These are phyloP conservation scores for human DNA, from an alignment of 2,113 vertebrate genomes.

Conservation along the genomic window DNA sequence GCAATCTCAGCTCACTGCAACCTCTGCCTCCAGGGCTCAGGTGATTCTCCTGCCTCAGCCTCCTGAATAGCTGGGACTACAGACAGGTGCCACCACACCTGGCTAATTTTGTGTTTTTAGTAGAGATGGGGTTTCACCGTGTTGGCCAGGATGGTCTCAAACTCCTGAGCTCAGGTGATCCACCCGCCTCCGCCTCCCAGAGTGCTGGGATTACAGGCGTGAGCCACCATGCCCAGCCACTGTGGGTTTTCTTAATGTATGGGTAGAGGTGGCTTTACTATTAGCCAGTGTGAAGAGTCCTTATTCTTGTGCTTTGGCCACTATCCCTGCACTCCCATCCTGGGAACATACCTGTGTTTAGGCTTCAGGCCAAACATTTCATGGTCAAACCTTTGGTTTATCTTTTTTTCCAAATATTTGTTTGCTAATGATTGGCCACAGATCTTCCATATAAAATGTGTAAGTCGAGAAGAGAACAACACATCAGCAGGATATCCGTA, in stretches of 20 bases:
- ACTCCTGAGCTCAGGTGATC: no score
- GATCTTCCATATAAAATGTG: slow-evolving; percentile 55
- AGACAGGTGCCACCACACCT: no score
- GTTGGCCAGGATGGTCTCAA: no score
- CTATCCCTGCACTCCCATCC: background rate
- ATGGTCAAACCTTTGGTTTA: slow-evolving; percentile 87
- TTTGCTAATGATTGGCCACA: slow-evolving; percentile 37
- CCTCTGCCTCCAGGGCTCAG: no score
- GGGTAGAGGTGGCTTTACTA: background rate
- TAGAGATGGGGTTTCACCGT: no score
- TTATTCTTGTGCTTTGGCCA: background rate
- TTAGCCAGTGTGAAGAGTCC: background rate
- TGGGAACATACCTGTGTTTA: slow-evolving; percentile 84
- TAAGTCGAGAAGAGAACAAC: slow-evolving; percentile 57
- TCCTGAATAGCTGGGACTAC: no score
- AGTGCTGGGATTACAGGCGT: no score
- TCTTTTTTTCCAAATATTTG: slow-evolving; percentile 72
- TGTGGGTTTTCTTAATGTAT: background rate
- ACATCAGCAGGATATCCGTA: slow-evolving; percentile 86
- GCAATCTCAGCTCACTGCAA: no score
- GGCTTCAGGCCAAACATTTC: slow-evolving; percentile 87
- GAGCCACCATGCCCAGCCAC: no score
- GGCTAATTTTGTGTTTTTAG: no score
- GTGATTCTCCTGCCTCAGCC: no score
- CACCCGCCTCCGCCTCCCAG: no score